Evolutionary conservation across 2,888 invertebrate species (phyloP).

Genomic region (Drosophila cracens): DNA sequence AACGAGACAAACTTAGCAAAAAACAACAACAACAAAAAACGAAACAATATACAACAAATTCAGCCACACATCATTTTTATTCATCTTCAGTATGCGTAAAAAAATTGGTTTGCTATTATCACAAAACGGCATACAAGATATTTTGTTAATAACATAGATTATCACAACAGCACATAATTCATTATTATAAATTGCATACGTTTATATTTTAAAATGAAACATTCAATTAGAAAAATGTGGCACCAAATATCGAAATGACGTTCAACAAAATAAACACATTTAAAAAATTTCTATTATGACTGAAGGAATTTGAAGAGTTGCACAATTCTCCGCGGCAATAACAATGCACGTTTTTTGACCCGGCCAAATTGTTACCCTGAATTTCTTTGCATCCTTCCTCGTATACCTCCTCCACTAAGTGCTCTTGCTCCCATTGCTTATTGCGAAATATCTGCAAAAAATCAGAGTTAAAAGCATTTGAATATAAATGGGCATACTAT

Average conservation of each 20-base stretch:
- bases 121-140: conserved; percentile 24
- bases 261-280: conserved; percentile 84
- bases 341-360: conserved; percentile 86
- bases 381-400: conserved; percentile 89
- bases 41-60: neutral
- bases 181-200: conserved; percentile 1
- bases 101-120: conserved; percentile 12
- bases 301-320: conserved; percentile 86
- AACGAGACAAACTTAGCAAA: neutral
- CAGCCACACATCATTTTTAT: neutral
- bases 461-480: conserved; percentile 49
- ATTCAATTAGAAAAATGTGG: conserved; percentile 13
- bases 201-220: conserved; percentile 6
- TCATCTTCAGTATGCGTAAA: neutral
- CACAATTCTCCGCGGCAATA: conserved; percentile 91
- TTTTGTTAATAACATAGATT: conserved; percentile 20
- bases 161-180: conserved; percentile 32
- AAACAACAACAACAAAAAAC: neutral
- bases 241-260: conserved; percentile 1
- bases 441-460: conserved; percentile 86
- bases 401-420: conserved; percentile 90
- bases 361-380: conserved; percentile 87
- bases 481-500: neutral
- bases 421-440: conserved; percentile 88
- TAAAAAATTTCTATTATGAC: conserved; percentile 85